Percentiles rank a stretch among this genome's conserved stretches.
phyloP scores from a whole-genome alignment of 2,797 vertebrate species.

The Vespertilio murinus region DNA sequence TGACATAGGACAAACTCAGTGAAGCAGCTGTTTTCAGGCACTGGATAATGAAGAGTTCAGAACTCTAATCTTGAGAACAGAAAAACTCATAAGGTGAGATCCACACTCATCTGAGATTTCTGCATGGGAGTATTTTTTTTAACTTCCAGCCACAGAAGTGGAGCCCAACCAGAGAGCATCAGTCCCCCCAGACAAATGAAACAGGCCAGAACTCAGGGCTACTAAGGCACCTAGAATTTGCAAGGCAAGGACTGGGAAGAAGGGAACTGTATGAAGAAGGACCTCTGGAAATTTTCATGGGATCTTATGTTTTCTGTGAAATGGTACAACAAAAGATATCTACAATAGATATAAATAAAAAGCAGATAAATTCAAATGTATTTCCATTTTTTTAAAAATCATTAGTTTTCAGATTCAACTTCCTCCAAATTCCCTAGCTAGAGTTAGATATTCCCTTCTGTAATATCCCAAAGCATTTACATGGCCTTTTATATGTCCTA shows the following conservation, averaged over 20 bases:
- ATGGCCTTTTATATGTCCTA: not conserved
- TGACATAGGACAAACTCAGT: not conserved
- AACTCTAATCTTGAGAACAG: not conserved
- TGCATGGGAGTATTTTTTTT: not conserved
- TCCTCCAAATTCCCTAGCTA: not conserved
- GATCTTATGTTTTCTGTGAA: not conserved
- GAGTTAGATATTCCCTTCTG: not conserved
- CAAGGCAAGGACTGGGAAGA: not conserved
- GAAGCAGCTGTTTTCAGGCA: not conserved
- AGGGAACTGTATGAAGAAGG: not conserved
- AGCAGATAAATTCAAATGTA: not conserved
- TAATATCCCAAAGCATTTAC: not conserved
- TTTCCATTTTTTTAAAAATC: not conserved
- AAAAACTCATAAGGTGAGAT: not conserved
- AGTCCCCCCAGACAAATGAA: not conserved
- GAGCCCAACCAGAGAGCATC: not conserved
- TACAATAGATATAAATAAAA: conserved; percentile 12
- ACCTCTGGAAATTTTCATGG: not conserved
- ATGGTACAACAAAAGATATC: not conserved
- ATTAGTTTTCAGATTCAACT: conserved; percentile 21
- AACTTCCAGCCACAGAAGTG: not conserved
- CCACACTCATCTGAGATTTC: not conserved
- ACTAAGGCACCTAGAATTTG: not conserved
- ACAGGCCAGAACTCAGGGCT: not conserved
- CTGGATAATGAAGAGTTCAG: not conserved